phyloP scores from a whole-genome alignment of 2,888 invertebrate genomes.

The Hoplodrina ambigua region DNA sequence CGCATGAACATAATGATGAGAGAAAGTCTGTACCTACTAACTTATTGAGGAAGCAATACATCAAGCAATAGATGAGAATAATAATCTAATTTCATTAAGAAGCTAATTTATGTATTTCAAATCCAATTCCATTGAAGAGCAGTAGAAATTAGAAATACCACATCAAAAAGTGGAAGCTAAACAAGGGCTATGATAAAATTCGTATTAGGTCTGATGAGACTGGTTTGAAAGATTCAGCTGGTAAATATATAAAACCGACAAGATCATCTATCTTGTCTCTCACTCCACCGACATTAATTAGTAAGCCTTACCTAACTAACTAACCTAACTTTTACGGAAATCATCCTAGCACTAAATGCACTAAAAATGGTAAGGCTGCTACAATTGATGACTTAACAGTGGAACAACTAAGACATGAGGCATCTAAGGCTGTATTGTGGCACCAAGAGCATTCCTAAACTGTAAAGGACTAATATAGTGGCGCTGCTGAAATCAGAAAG shows the following conservation, averaged over 20 bases:
- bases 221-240: constrained; percentile 13
- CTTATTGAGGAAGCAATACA: constrained; percentile 54
- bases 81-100: constrained; percentile 28
- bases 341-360: no score
- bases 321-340: no score
- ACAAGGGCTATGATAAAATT: not conserved
- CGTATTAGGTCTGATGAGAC: not conserved
- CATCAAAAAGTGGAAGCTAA: constrained; percentile 3
- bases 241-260: constrained; percentile 13
- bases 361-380: no score
- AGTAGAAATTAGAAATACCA: not conserved
- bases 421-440: no score
- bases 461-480: no score
- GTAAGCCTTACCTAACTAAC: no score
- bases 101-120: constrained; percentile 29
- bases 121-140: constrained; percentile 8
- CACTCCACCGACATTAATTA: no score
- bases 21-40: constrained; percentile 43
- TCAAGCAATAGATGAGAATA: constrained; percentile 51
- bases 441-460: no score
- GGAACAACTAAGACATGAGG: no score
- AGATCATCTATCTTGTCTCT: no score
- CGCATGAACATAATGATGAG: constrained; percentile 40
- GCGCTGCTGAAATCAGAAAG: no score
- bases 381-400: no score